Base-by-base conservation (phyloP, 1,140 invertebrate species). In the Diprion similis region DNA sequence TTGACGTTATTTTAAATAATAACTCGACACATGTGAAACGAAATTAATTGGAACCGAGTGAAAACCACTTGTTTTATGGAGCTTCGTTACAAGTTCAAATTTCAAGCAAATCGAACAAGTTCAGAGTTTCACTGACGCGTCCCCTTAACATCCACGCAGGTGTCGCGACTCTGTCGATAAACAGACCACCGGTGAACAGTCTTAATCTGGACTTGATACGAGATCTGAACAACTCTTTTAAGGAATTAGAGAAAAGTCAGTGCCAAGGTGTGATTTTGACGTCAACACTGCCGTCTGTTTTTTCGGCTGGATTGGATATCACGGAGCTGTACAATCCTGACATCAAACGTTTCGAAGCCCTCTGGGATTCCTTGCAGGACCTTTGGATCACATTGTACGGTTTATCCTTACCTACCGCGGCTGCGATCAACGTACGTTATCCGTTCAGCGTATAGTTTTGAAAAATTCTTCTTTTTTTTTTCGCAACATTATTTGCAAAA, bases 281-380 rank as follows among this genome's bases (percentile, higher is more conserved):
- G 48, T 10, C 48, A 10, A 10, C 89, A 13, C 90, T 91, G 59
- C 90, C 92, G 10, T 92, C 90, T 73, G 91, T 95, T 46, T 96
- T 95, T 83, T 92, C 91, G 67, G 94, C 92, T 73, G 94, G 94
- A 10, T 82, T 96, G 24, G 94, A 96, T 80, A 94, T 95, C 24
- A 88, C 92, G 80, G 94, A 96, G 87, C 93, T 96, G 92, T 95
- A 94, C 81, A 92, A 95, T 82, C 92, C 93, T 0, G 89, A 94
- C 70, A 80, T 86, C 65, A 92, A 93, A 19, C 89, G 93, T 78
- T 81, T 91, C 8, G 89, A 89, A 71, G 82, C 88, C 68, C 95
- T 95, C 82, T 95, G 94, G 94, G 87, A 85, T 2, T 87, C 90
- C 8, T 80, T 95, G 8, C 94, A 95, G 86, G 90, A 93, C 66